A percentile compares a stretch with the other conserved stretches of the same genome.
Conservation (phyloP, 2,113 vertebrate species). For the Ailuropoda melanoleuca region DNA sequence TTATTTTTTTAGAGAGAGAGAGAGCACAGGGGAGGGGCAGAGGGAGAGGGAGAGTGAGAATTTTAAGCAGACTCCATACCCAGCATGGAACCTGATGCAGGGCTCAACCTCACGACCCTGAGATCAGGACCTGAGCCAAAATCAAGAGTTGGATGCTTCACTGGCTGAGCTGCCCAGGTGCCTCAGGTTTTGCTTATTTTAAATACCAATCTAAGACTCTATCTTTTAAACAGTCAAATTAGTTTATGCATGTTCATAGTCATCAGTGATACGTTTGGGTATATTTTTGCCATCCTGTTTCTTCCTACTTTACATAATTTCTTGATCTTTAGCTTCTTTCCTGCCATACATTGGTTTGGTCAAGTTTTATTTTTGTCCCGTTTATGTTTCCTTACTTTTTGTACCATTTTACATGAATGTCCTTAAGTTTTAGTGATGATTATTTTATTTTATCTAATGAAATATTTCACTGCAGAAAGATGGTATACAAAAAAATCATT, state of each 20-base stretch:
- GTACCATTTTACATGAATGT: not conserved
- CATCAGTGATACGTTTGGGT: slow-evolving; percentile 29
- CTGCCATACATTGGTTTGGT: not conserved
- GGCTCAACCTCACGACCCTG: not conserved
- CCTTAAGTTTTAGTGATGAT: not conserved
- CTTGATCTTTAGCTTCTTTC: slow-evolving; percentile 38
- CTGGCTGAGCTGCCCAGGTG: not conserved
- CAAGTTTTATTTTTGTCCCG: slow-evolving; percentile 36
- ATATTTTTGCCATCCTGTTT: slow-evolving; percentile 46
- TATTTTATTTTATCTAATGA: slow-evolving; percentile 24
- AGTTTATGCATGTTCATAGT: slow-evolving; percentile 48
- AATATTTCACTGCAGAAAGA: slow-evolving; percentile 41
- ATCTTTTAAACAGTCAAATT: slow-evolving; percentile 55
- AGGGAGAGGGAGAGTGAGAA: not conserved
- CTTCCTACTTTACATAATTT: slow-evolving; percentile 60
- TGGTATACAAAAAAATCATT: no score
- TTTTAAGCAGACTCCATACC: not conserved
- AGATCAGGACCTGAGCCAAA: not conserved
- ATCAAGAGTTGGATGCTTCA: not conserved
- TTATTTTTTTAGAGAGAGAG: not conserved
- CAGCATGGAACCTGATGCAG: not conserved
- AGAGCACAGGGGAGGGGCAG: not conserved
- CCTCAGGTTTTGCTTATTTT: not conserved
- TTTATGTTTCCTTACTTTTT: slow-evolving; percentile 19
- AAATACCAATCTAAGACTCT: slow-evolving; percentile 30